Evolutionary conservation across 1,140 invertebrate species (phyloP).

Genomic region (Metopolophium dirhodum): DNA sequence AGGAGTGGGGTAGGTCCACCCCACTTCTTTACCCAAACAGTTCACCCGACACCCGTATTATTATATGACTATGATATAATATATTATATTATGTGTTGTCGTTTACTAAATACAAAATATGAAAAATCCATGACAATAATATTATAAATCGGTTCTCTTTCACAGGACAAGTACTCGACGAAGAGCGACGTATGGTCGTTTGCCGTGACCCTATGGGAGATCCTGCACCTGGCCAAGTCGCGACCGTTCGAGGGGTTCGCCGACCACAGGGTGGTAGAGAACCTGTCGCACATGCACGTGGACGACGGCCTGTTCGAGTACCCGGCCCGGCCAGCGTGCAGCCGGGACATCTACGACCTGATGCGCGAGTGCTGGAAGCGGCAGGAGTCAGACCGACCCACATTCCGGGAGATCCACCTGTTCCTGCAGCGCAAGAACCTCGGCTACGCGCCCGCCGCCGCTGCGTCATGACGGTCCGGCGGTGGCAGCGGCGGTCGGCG

Average conservation of each 20-base stretch:
- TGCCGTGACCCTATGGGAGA: conserved; percentile 76
- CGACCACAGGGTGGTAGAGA: conserved; percentile 76
- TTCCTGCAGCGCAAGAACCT: conserved; percentile 86
- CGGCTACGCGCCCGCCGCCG: conserved; percentile 70
- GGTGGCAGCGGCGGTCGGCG: not conserved
- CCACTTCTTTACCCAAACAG: not conserved
- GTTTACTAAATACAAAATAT: no score
- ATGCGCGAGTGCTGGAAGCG: conserved; percentile 91
- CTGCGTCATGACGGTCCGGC: conserved; percentile 45
- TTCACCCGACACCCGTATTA: not conserved
- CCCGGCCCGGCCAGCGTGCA: conserved; percentile 69
- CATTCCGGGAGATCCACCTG: conserved; percentile 85
- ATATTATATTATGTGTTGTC: no score
- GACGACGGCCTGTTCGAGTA: conserved; percentile 69
- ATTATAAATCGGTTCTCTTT: conserved; percentile 57
- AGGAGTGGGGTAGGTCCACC: no score
- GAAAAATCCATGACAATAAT: no score
- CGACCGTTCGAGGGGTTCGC: conserved; percentile 76
- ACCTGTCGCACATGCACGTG: conserved; percentile 71
- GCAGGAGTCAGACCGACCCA: conserved; percentile 78
- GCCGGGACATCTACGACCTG: conserved; percentile 85
- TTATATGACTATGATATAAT: not conserved
- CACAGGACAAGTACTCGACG: conserved; percentile 66
- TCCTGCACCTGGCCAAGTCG: conserved; percentile 74
- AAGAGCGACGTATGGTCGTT: conserved; percentile 71